Base-by-base conservation (phyloP, 2,888 invertebrate species). In the Drosophila formosana region DNA sequence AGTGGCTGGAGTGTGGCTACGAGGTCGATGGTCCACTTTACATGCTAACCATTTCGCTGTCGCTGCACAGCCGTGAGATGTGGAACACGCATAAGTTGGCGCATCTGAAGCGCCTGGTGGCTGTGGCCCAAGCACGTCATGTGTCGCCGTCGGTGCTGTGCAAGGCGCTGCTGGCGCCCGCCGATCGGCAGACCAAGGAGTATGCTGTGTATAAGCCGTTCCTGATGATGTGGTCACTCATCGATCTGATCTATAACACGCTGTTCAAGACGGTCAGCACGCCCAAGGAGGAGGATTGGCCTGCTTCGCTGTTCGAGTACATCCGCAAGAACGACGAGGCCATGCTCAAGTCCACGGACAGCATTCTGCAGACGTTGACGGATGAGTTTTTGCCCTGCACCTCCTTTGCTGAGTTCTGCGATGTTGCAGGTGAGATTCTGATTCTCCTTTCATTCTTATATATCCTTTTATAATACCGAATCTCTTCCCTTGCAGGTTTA, bases 21-120 rank as follows among this genome's bases (percentile, higher is more conserved):
- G 98, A 98, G 90, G 96, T 97, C 0, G 99, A 99, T 88, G 97
- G 98, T 0, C 96, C 98, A 4, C 94, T 97, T n/a, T 99, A 97
- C 93, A 97, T 96, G 95, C 93, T 95, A 60, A 95, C 96, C 3
- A 94, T 98, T 90, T 95, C 96, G 57, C 92, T 98, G 43, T 94
- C 97, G 64, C 93, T 99, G 45, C 95, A 96, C 89, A 95, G 97
- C 25, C 95, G 95, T 5, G 94, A 94, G 53, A 95, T 95, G 84
- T 99, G 98, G 98, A 94, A 95, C 66, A 93, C 94, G 8, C 93
- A 95, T 58, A 95, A 95, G 71, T 73, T 96, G 71, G 94, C 94
- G 7, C 96, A 96, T 93, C 92, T 99, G 47, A 95, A 95, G 80
- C 95, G 98, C 37, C 92, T 98, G 46, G 90, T 99, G 51, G 93